Evolutionary conservation across 2,888 invertebrate species (phyloP).

Genomic region (Leptopilina drosophilae): DNA sequence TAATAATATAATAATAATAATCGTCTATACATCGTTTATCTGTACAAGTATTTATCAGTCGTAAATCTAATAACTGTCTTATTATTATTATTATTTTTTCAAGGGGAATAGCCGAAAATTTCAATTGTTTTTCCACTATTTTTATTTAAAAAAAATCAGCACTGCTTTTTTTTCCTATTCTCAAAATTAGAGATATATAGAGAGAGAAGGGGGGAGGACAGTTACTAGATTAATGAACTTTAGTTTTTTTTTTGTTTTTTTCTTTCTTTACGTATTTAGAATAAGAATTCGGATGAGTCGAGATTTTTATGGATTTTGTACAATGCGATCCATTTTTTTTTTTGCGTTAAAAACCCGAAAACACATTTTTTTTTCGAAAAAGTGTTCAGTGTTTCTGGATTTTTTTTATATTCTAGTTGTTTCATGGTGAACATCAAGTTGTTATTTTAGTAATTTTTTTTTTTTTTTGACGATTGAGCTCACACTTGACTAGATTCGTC

Average conservation of each 20-base stretch:
- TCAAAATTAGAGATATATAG: neutral
- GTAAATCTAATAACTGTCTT: slow-evolving; percentile 33
- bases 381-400: neutral
- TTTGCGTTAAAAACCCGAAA: neutral
- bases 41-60: slow-evolving; percentile 39
- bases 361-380: neutral
- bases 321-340: slow-evolving; percentile 30
- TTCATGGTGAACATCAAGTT: slow-evolving; percentile 35
- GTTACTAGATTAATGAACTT: slow-evolving; percentile 23
- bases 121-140: slow-evolving; percentile 7
- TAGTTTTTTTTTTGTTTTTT: neutral
- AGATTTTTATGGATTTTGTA: slow-evolving; percentile 41
- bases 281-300: slow-evolving; percentile 38
- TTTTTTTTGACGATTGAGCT: slow-evolving; percentile 17
- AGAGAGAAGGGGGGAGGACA: neutral
- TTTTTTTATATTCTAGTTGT: neutral
- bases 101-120: neutral
- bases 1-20: slow-evolving; percentile 14
- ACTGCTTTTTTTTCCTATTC: neutral
- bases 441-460: neutral
- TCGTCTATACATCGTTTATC: slow-evolving; percentile 37
- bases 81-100: neutral
- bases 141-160: neutral
- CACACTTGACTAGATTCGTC: slow-evolving; percentile 61
- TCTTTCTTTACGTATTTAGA: slow-evolving; percentile 23